These are phyloP conservation scores for Apodemus agrarius DNA, from an alignment of 2,797 vertebrate genomes.

Conservation along the genomic window DNA sequence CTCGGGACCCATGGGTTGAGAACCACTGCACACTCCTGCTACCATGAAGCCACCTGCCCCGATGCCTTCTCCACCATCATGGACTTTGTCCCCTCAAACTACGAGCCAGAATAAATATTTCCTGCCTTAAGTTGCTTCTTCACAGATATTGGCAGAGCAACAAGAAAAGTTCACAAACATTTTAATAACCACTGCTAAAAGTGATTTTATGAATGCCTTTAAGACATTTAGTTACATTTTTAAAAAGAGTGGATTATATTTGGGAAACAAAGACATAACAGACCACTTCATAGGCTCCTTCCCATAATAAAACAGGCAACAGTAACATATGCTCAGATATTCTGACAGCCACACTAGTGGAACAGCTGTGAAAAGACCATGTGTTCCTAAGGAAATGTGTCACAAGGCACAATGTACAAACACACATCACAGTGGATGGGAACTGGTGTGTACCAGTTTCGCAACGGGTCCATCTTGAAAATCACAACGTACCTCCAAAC, in stretches of 20 bases:
- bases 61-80: no score
- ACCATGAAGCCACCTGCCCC: not conserved
- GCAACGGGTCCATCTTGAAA: not conserved
- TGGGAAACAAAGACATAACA: not conserved
- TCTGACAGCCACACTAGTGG: not conserved
- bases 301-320: not conserved
- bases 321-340: not conserved
- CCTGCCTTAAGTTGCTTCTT: not conserved
- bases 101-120: not conserved
- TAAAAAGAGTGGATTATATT: not conserved
- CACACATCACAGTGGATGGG: no score
- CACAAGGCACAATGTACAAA: not conserved
- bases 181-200: conserved; percentile 8
- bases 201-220: not conserved
- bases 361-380: not conserved
- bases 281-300: not conserved
- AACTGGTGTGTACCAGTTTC: not conserved
- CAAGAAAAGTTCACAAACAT: not conserved
- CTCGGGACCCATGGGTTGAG: not conserved
- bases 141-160: not conserved
- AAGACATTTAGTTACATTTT: not conserved
- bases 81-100: not conserved
- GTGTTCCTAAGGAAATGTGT: not conserved
- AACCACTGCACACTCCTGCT: not conserved
- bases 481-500: not conserved